Percentiles rank a stretch among this genome's conserved stretches.
Conservation (phyloP, 1,140 invertebrate genomes). For the Lucilia sericata region DNA sequence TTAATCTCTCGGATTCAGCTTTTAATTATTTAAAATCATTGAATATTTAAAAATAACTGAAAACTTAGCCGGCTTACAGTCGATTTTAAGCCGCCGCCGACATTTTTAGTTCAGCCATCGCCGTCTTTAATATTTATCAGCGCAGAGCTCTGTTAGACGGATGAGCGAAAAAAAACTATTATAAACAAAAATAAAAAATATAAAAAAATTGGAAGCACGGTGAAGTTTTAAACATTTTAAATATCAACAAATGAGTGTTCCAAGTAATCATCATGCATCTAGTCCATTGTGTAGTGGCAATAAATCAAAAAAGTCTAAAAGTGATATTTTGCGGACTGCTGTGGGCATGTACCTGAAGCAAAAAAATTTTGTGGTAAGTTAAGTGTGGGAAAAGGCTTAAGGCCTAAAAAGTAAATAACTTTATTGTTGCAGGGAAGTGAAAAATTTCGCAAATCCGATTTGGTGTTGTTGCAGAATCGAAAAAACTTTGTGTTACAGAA, state of each 20-base stretch:
- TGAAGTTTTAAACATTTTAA: background rate
- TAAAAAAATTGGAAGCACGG: background rate
- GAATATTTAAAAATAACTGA: no score
- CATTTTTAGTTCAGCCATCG: no score
- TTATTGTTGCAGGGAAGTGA: conserved; percentile 56
- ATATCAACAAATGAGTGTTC: conserved; percentile 31
- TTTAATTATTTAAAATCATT: no score
- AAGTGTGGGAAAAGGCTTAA: background rate
- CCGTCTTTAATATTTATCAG: no score
- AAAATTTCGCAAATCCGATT: conserved; percentile 64
- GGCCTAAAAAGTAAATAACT: background rate
- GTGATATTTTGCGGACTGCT: conserved; percentile 62
- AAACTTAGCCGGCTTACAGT: no score
- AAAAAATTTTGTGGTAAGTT: conserved; percentile 65
- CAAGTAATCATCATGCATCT: conserved; percentile 22
- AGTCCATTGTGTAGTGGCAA: conserved; percentile 48
- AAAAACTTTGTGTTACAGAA: conserved; percentile 63
- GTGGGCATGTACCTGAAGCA: conserved; percentile 63
- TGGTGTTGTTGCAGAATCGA: conserved; percentile 62
- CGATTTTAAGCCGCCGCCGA: no score
- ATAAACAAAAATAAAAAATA: conserved; percentile 28
- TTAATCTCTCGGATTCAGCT: no score
- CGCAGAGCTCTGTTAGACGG: background rate
- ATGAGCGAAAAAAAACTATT: background rate
- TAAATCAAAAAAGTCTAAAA: conserved; percentile 61